Conservation (phyloP, 1,140 invertebrate species). For the Drosophila takahashii region DNA sequence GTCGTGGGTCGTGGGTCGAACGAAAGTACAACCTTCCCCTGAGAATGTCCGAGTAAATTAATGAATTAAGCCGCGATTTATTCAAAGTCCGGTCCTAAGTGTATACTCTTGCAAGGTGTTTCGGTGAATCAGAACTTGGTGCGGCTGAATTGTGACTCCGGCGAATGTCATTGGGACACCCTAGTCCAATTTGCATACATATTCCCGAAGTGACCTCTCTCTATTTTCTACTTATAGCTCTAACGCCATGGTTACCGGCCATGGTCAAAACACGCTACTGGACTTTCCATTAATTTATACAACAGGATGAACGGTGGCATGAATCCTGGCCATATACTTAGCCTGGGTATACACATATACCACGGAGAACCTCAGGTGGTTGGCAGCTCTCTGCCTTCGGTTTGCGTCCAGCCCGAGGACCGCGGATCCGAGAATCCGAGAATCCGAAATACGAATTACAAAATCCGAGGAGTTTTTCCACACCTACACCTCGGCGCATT, state of each 20-base stretch:
- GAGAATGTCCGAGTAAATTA: constrained; percentile 40
- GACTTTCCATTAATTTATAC: constrained; percentile 76
- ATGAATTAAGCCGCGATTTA: constrained; percentile 48
- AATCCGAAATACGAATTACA: background rate
- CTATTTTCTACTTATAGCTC: constrained; percentile 45
- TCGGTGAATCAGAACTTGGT: constrained; percentile 14
- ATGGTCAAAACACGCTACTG: constrained; percentile 76
- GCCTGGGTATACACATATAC: background rate
- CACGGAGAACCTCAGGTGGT: constrained; percentile 36
- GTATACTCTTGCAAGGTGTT: constrained; percentile 32
- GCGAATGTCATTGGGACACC: constrained; percentile 51
- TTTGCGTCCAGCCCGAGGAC: constrained; percentile 8
- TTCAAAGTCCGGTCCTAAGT: constrained; percentile 17
- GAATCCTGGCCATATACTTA: constrained; percentile 23
- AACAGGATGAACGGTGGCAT: constrained; percentile 58
- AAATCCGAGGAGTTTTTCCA: constrained; percentile 26
- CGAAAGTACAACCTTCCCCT: constrained; percentile 41
- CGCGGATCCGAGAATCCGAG: background rate
- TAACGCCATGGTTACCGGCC: constrained; percentile 68
- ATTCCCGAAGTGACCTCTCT: constrained; percentile 66
- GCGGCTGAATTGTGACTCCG: constrained; percentile 34
- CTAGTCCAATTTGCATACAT: constrained; percentile 65
- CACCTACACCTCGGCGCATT: constrained; percentile 18
- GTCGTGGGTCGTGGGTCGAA: constrained; percentile 54
- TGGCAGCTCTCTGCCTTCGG: constrained; percentile 18